These are phyloP conservation scores for Drosophila differens DNA, from an alignment of 2,888 invertebrate species.

Conservation along the genomic window DNA sequence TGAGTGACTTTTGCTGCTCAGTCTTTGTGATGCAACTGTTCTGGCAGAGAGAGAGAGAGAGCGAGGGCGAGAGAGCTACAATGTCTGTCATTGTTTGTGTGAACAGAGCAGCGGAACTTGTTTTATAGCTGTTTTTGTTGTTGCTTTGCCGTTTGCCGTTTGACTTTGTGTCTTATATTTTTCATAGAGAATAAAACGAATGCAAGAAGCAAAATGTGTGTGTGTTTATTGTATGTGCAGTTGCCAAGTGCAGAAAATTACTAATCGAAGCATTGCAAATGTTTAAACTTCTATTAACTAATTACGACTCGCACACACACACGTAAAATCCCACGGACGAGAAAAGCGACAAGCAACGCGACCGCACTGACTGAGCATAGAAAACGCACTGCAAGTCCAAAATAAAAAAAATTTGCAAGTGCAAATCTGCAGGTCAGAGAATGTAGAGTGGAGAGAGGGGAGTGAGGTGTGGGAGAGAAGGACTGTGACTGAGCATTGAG, in stretches of 20 bases:
- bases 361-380: conserved; percentile 45
- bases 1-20: conserved; percentile 19
- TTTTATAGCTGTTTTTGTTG: conserved; percentile 43
- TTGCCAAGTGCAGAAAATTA: conserved; percentile 46
- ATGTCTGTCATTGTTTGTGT: conserved; percentile 10
- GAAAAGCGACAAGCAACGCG: conserved; percentile 12
- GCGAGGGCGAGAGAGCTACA: conserved; percentile 14
- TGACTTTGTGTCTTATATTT: conserved; percentile 36
- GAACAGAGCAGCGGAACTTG: conserved; percentile 51
- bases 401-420: conserved; percentile 29
- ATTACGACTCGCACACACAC: neutral
- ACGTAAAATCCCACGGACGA: conserved; percentile 1
- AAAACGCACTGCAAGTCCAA: conserved; percentile 54
- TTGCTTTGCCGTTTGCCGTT: conserved; percentile 34
- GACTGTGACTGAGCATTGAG: conserved; percentile 3
- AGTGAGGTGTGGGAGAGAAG: conserved; percentile 1
- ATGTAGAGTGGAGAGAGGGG: neutral
- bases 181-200: conserved; percentile 23
- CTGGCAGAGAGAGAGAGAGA: conserved; percentile 32
- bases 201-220: conserved; percentile 15
- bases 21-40: conserved; percentile 65
- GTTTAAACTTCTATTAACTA: conserved; percentile 1
- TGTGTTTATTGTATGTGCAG: conserved; percentile 3
- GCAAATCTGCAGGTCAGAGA: conserved; percentile 21
- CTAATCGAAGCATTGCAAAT: conserved; percentile 24